Percentiles rank a stretch among this genome's conserved stretches.
Conservation (phyloP, 2,888 invertebrate genomes). For the Timema podura region DNA sequence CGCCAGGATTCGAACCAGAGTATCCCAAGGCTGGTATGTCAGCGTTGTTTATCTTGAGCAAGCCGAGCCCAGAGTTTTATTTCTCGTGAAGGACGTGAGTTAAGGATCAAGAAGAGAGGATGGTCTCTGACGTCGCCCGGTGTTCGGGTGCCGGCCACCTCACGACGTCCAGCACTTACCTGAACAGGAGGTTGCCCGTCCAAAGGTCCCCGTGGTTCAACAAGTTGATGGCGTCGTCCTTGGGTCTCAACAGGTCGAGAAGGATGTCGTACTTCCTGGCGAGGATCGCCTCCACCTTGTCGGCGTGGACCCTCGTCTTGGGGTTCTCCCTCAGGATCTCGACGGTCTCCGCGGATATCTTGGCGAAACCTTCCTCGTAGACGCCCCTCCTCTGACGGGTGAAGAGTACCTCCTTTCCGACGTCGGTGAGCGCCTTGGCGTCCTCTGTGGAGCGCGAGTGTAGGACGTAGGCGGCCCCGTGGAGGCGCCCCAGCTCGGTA, state of each 20-base stretch:
- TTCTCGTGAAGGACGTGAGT: too few species aligned
- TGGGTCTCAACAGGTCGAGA: neutral
- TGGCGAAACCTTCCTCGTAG: neutral
- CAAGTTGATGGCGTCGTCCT: neutral
- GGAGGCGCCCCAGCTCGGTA: constrained; percentile 14
- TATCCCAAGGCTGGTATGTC: too few species aligned
- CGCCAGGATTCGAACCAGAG: too few species aligned
- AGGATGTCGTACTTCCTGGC: neutral
- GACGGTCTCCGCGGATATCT: neutral
- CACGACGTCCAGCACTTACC: too few species aligned
- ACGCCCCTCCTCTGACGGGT: neutral
- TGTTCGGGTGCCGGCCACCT: too few species aligned
- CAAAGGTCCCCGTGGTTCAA: constrained; percentile 18
- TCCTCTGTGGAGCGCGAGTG: neutral
- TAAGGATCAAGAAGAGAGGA: too few species aligned
- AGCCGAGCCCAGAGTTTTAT: too few species aligned
- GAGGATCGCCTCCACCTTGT: constrained; percentile 11
- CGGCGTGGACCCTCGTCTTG: neutral
- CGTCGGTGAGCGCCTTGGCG: neutral
- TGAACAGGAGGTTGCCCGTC: constrained; percentile 8
- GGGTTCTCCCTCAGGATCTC: neutral
- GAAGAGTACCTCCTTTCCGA: neutral
- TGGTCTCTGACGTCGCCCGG: too few species aligned
- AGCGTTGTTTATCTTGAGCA: too few species aligned
- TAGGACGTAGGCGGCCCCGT: constrained; percentile 14